Base-by-base conservation (phyloP, 2,113 vertebrate species). In the Eurystomus gularis region DNA sequence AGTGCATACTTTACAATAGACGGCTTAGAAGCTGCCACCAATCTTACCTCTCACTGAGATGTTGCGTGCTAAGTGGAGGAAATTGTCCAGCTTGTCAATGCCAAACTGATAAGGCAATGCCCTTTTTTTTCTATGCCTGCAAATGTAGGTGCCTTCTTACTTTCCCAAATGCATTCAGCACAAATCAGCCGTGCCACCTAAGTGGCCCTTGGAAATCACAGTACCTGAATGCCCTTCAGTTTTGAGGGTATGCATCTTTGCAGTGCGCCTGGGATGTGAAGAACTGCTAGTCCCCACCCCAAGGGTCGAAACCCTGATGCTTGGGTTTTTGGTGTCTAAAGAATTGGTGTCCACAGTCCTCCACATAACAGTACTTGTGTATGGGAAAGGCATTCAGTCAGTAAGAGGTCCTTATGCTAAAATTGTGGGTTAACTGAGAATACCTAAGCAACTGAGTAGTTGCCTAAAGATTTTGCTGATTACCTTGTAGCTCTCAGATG, bases 341-440 rank as follows among this genome's bases (percentile, higher is more conserved):
- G 25, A 42, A 28, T 3, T 57, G 13, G 8, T 44, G 23, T 37
- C 48, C 16, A 9, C 11, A 23, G 1, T 26, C 17, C 61, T n/a
- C 10, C 10, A 10, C 0, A 0, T 64, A 52, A 7, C 40, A 60
- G 10, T 37, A 24, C 1, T 51, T 40, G 8, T 18, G 11, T 21
- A 7, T 31, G 31, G 28, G 12, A 44, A 82, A 82, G 33, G 15
- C 7, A 25, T 55, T 68, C 1, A 3, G 25, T 19, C n/a, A 57
- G 3, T 7, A 40, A 83, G 13, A 65, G 23, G 9, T 57, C 25
- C 6, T 69, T 26, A 9, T 33, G n/a, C 5, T 61, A 31, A n/a
- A 72, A 69, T 21, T 51, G 10, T 31, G 44, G 23, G 23, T 52
- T 71, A 25, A 18, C 8, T 68, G 48, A 57, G 26, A 82, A 49